Conservation (phyloP, 2,113 vertebrate genomes). For the Sprattus sprattus region DNA sequence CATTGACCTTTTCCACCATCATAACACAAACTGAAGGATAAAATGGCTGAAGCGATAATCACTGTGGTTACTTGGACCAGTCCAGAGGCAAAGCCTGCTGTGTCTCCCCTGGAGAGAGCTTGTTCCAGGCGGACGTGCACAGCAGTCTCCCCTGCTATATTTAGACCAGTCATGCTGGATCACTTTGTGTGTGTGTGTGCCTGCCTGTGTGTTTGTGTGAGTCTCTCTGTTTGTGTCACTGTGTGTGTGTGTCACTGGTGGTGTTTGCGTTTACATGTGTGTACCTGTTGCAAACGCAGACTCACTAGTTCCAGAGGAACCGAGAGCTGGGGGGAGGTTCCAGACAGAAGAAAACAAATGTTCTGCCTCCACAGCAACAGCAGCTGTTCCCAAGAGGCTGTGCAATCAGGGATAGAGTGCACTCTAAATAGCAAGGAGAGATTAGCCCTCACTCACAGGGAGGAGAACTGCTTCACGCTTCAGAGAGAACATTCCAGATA, state of each 20-base stretch:
- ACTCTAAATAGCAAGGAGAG: background rate
- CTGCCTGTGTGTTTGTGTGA: background rate
- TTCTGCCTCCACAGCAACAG: background rate
- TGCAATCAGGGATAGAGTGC: background rate
- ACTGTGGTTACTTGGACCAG: background rate
- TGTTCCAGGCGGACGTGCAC: background rate
- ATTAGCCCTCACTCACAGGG: background rate
- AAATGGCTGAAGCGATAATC: background rate
- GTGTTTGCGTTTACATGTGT: background rate
- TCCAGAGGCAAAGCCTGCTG: background rate
- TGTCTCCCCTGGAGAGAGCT: background rate
- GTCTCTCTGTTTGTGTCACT: background rate
- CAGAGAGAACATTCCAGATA: background rate
- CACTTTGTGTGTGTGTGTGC: conserved; percentile 62
- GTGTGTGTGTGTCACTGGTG: background rate
- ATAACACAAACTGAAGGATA: background rate
- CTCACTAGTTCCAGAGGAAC: background rate
- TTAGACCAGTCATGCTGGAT: conserved; percentile 49
- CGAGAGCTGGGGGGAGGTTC: background rate
- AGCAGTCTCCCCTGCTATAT: background rate
- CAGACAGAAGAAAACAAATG: background rate
- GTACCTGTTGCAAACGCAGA: background rate
- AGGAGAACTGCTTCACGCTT: background rate
- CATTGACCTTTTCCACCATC: background rate
- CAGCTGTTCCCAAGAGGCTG: background rate